Evolutionary conservation across 2,797 vertebrate genomes (phyloP), one percentile per base, ranked within the genome.

Genomic region (Hydrocynus forskahlii): DNA sequence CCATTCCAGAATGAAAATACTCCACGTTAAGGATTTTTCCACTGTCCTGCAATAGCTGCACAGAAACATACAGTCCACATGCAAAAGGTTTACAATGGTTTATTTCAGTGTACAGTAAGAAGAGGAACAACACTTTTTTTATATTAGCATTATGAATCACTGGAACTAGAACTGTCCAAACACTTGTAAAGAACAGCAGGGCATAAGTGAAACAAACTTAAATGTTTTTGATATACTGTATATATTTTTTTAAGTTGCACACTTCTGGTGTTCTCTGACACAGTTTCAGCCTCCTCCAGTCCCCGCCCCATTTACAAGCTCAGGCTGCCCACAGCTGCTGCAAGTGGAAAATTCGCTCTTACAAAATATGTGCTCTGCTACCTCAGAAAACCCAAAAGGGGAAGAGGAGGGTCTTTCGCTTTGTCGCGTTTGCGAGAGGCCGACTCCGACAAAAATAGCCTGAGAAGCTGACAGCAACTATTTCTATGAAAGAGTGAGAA

Each of bases 281-380:
- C 35, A 79, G 72, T 72, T 76, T 71, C 75, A 38, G 48, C 35
- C 63, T 29, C 6, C 19, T 3, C 54, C 54, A 52, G 2, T 19
- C 12, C 35, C 57, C 69, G 38, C 54, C 69, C 40, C 8, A 35
- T 72, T 80, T 67, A 23, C 64, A 75, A 12, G 40, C 59, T 50
- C 12, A 23, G 50, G 75, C 48, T 38, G 48, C 57, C 23, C 73
- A 78, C 43, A 74, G 59, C 76, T 67, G 75, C 81, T 80, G 68
- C 71, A 66, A 82, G 78, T 88, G 85, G 87, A 88, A 88, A 88
- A 83, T 88, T 86, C 43, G 50, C 73, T 84, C 79, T 88, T 85
- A 82, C 87, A 84, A 88, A 86, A 88, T 69, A 67, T 75, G 72
- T 80, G 64, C 64, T 76, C 40, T 78, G 62, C 57, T 54, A 75